Evolutionary conservation across 2,888 invertebrate species (phyloP), one percentile per base, ranked within the genome.

Genomic region (Metellina segmentata): DNA sequence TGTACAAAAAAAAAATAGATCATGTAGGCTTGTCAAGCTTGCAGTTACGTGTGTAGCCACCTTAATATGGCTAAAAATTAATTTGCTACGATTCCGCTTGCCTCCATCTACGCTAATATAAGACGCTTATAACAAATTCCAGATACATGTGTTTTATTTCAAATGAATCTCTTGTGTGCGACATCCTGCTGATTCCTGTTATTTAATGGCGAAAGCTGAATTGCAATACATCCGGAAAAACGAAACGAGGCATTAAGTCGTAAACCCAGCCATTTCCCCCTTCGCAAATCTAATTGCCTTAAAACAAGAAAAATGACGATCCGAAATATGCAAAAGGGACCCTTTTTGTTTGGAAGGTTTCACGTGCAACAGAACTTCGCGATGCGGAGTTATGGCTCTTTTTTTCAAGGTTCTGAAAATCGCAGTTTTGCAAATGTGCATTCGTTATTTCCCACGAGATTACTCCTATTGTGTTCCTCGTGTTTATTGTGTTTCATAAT

Each of bases 261-360:
- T 34, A 83, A 83, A 83, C 71, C 19, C 49, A 71, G 71, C 51
- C 34, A 48, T 75, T 85, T 75, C n/a, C 75, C 34, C 53, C 71
- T 75, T 85, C 19, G 16, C 34, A 75, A 85, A 85, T 85, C 85
- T 75, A 85, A 85, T 85, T 85, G 85, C n/a, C 75, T 48, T 13
- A n/a, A 61, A 85, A 34, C 11, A 75, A 75, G 85, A 75, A 75
- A 74, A 53, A 74, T 83, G 20, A 13, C 61, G 13, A 20, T 51
- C 16, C 82, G 82, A 72, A 72, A 53, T 75, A 85, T 52, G 85
- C 61, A 53, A 75, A 85, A 85, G 75, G 48, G 48, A 20, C 74
- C 74, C 53, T 19, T 85, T 85, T 75, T 61, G 13, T 16, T 61
- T 16, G 5, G 61, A 85, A 48, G 85, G 51, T 9, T 85, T 75